Evolutionary conservation across 2,888 invertebrate genomes (phyloP).

Genomic region (Ophion obscuratus): DNA sequence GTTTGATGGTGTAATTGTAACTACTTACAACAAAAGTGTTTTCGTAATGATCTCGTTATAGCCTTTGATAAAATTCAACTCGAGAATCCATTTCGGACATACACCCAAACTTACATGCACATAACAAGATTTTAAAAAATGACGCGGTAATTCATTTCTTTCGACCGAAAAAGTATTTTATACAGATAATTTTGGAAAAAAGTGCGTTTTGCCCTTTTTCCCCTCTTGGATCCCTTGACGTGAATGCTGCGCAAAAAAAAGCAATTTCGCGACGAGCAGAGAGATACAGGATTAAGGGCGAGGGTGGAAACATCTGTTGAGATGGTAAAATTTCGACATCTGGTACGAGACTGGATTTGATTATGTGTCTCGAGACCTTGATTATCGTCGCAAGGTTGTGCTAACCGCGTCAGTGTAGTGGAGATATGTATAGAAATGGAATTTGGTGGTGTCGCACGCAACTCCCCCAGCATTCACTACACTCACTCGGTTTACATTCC

Average conservation of each 20-base stretch:
- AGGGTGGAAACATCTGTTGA: slow-evolving; percentile 5
- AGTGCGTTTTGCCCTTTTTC: too few relatives aligned
- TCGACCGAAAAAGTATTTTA: too few relatives aligned
- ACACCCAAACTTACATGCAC: too few relatives aligned
- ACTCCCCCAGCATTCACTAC: slow-evolving; percentile 29
- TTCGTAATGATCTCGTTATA: too few relatives aligned
- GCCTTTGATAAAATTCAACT: too few relatives aligned
- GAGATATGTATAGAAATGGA: slow-evolving; percentile 18
- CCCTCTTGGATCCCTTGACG: too few relatives aligned
- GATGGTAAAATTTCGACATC: slow-evolving; percentile 36
- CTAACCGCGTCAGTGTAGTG: background rate
- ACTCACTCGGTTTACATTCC: slow-evolving; percentile 49
- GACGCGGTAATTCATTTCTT: too few relatives aligned
- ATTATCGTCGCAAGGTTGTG: slow-evolving; percentile 35
- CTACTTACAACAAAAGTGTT: too few relatives aligned
- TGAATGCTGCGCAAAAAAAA: background rate
- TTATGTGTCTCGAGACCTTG: slow-evolving; percentile 48
- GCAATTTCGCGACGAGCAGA: background rate
- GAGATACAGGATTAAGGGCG: background rate
- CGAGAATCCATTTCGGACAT: too few relatives aligned
- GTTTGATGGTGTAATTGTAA: too few relatives aligned
- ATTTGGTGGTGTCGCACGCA: slow-evolving; percentile 37
- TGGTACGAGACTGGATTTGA: slow-evolving; percentile 16
- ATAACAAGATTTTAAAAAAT: too few relatives aligned
- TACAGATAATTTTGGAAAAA: too few relatives aligned